phyloP scores from a whole-genome alignment of 2,113 vertebrate species.

The Delphinus delphis region DNA sequence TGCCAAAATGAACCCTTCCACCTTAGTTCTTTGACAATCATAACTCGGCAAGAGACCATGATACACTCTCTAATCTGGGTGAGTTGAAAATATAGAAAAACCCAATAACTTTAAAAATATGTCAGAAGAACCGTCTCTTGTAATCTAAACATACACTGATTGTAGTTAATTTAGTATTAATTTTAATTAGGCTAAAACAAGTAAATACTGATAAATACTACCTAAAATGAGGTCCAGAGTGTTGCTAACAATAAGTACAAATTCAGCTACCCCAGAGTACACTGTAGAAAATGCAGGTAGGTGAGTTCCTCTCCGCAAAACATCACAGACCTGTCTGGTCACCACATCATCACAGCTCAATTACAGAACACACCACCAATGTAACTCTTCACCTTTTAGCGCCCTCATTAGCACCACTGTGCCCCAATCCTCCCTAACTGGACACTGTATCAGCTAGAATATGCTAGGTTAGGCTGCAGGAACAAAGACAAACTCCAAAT shows the following conservation, averaged over 20 bases:
- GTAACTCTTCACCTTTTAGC: neutral
- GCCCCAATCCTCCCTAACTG: fast-evolving
- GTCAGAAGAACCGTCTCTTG: neutral
- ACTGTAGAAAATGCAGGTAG: neutral
- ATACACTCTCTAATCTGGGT: neutral
- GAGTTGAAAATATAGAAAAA: neutral
- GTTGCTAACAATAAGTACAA: neutral
- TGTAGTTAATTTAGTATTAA: neutral
- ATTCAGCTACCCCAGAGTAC: neutral
- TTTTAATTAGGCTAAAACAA: neutral
- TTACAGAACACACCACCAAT: neutral
- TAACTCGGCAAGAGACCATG: neutral
- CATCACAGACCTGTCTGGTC: neutral
- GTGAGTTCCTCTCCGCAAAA: neutral
- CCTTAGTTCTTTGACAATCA: neutral
- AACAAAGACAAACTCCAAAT: neutral
- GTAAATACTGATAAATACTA: neutral
- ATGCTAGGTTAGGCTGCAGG: neutral
- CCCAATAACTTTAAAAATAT: neutral
- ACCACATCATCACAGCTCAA: neutral
- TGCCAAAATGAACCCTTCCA: neutral
- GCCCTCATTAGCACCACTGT: neutral
- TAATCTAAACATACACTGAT: neutral
- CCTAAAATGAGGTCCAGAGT: neutral
- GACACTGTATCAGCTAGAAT: neutral